Percentiles rank a stretch among this genome's conserved stretches.
Conservation (phyloP, 2,888 invertebrate species). For the Dendrolimus houi region DNA sequence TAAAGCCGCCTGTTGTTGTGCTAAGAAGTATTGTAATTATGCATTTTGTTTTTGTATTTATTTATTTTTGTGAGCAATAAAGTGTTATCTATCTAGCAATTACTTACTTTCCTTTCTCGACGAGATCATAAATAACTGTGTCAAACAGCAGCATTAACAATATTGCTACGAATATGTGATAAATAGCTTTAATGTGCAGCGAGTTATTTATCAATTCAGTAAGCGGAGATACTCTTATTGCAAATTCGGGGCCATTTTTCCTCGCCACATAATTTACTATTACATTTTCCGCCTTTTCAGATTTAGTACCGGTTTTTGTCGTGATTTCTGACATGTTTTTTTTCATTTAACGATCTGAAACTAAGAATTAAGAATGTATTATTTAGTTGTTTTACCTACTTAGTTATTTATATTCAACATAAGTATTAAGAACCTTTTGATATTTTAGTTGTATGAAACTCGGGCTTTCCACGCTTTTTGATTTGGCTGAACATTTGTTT, state of each 20-base stretch:
- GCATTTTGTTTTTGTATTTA: too few relatives aligned
- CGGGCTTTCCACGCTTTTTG: too few relatives aligned
- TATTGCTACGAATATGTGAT: slow-evolving; percentile 89
- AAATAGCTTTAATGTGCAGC: slow-evolving; percentile 88
- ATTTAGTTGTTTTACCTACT: too few relatives aligned
- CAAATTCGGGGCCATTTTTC: slow-evolving; percentile 62
- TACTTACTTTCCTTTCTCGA: slow-evolving; percentile 84
- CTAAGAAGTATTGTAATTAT: too few relatives aligned
- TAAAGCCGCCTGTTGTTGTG: too few relatives aligned
- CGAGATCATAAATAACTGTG: slow-evolving; percentile 82
- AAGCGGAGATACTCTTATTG: slow-evolving; percentile 85
- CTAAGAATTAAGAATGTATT: neutral
- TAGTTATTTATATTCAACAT: too few relatives aligned
- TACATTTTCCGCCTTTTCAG: slow-evolving; percentile 25
- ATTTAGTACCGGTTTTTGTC: slow-evolving; percentile 5
- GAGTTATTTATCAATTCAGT: slow-evolving; percentile 85
- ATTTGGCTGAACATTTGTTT: too few relatives aligned
- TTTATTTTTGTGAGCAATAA: too few relatives aligned
- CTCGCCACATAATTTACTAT: slow-evolving; percentile 21
- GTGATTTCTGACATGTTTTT: slow-evolving; percentile 1
- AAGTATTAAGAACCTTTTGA: too few relatives aligned
- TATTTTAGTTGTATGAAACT: too few relatives aligned
- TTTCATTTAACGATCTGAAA: slow-evolving; percentile 10
- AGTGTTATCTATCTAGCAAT: too few relatives aligned
- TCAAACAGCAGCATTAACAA: slow-evolving; percentile 84